Evolutionary conservation across 2,888 invertebrate genomes (phyloP), one percentile per base, ranked within the genome.

Genomic region (Lymantria monacha): DNA sequence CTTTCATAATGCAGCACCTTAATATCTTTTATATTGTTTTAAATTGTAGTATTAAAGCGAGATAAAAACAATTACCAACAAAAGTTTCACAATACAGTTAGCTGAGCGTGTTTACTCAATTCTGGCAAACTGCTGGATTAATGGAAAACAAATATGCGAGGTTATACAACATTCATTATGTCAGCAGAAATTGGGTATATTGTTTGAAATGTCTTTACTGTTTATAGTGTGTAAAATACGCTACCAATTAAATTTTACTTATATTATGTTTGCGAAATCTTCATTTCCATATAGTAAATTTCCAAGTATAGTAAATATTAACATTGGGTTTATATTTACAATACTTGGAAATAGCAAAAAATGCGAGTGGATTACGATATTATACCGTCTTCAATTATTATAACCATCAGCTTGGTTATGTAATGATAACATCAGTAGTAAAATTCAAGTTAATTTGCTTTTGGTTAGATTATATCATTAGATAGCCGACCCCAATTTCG

Each of bases 141-240:
- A 77, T 76, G 72, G 70, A 68, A 75, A 74, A 70, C 77, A 78
- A 78, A 76, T 74, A 78, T 69, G 65, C 45, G 57, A 55, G 60
- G 65, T 67, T 67, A 71, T 65, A 69, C 53, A 59, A 63, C 71
- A 67, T 67, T 66, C 70, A 62, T 51, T 62, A 61, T 67, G 56
- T 53, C 43, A 48, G 42, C 46, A 55, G 50, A 54, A 52, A 44
- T 42, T 41, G 42, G 11, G 57, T 63, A 54, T 59, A 56, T 45
- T 61, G 62, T 70, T 64, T 47, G 43, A 14, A 46, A 47, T 48
- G 36, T 22, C 22, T 22, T 22, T 22, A 22, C 22, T 22, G 22
- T 22, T 22, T 22, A 22, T 22, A 2, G 22, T 22, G 22, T 22
- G 22, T 22, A 22, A 22, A 22, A 22, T 22, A 22, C 5, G 3